phyloP scores from a whole-genome alignment of 2,888 invertebrate genomes.

The Noctua fimbriata region DNA sequence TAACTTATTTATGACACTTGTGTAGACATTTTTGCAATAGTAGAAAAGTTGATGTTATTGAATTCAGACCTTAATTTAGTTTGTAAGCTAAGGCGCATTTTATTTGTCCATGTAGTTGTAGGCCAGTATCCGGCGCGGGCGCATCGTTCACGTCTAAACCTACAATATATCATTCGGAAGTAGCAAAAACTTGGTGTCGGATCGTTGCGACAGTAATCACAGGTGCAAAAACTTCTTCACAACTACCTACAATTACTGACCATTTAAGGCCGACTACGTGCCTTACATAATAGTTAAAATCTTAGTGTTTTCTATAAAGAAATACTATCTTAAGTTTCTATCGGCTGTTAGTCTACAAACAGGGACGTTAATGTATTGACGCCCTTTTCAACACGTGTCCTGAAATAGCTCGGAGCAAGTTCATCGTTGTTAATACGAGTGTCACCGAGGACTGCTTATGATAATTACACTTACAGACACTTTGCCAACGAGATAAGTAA shows the following conservation, averaged over 20 bases:
- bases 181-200: slow-evolving; percentile 85
- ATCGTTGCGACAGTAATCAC: slow-evolving; percentile 85
- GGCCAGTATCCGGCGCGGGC: slow-evolving; percentile 53
- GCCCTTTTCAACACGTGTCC: slow-evolving; percentile 61
- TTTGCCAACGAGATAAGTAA: slow-evolving; percentile 41
- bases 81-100: slow-evolving; percentile 47
- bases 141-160: slow-evolving; percentile 63
- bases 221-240: slow-evolving; percentile 82
- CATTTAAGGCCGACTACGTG: slow-evolving; percentile 86
- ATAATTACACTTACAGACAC: slow-evolving; percentile 56
- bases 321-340: slow-evolving; percentile 70
- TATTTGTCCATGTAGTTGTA: slow-evolving; percentile 48
- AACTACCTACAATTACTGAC: slow-evolving; percentile 87
- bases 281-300: slow-evolving; percentile 84
- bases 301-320: slow-evolving; percentile 79
- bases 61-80: slow-evolving; percentile 45
- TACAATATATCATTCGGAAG: slow-evolving; percentile 85
- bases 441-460: slow-evolving; percentile 57
- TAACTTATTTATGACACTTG: slow-evolving; percentile 1
- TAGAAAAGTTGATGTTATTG: slow-evolving; percentile 35
- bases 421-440: slow-evolving; percentile 60
- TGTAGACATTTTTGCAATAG: slow-evolving; percentile 3
- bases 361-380: slow-evolving; percentile 61
- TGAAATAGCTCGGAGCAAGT: slow-evolving; percentile 60
- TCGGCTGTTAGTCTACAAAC: slow-evolving; percentile 64